Base-by-base conservation (phyloP, 2,113 vertebrate genomes). In the Halcyon malimbica region DNA sequence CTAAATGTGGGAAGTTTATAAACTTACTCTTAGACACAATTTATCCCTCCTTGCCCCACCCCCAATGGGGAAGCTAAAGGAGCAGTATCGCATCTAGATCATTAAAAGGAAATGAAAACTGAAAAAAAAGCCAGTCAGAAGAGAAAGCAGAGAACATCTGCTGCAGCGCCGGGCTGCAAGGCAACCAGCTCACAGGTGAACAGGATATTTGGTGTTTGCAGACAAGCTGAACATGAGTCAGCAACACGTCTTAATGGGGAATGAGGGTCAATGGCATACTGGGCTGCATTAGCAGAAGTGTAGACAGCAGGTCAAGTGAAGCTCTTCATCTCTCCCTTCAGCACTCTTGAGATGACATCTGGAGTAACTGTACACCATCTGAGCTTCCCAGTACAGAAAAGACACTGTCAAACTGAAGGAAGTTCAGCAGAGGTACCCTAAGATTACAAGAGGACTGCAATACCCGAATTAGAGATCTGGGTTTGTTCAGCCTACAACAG, bases 21-120 rank as follows among this genome's bases (percentile, higher is more conserved):
- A 84, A 42, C 21, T 89, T 82, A 39, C 13, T 80, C 23, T 71
- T 80, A 82, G 29, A 59, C 31, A 67, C 4, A 39, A 71, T 35
- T 87, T 48, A 64, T 5, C 3, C 3, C 1, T 0, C 9, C 7
- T 42, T 1, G 0, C 37, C 37, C 70, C 4, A 39, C 24, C 26
- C 37, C 14, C 42, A 39, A 1, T 11, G 42, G 56, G 51, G 75
- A 90, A 67, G 20, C 15, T 63, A 41, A 84, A 93, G 46, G 46
- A 85, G 11, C 42, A 79, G 24, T 64, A 37, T 65, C 46, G 92
- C 16, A 65, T 35, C 29, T 76, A 69, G 8, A 76, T 17, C 29
- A 88, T 3, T 1, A 64, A 88, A 90, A 85, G 70, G 78, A 96
- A 85, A 89, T 73, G 28, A 24, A 85, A 94, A 94, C 33, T 4